Evolutionary conservation across 2,888 invertebrate genomes (phyloP).

Genomic region (Oeneis ivallda): DNA sequence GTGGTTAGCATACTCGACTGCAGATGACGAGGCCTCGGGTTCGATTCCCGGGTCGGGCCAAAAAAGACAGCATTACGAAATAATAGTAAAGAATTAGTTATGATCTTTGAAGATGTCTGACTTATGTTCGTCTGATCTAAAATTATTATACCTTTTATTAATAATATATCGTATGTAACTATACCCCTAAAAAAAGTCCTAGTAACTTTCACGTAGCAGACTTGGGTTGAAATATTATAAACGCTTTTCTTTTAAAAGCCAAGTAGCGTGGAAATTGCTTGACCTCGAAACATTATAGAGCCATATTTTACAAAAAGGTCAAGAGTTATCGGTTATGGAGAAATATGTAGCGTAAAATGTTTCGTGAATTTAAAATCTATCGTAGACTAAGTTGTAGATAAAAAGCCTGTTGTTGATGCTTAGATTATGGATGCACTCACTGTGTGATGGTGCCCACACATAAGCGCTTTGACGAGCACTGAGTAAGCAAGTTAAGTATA

Average conservation of each 20-base stretch:
- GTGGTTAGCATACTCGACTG: no score
- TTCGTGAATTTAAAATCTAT: background rate
- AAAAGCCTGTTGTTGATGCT: background rate
- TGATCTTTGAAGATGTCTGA: no score
- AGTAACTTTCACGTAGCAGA: slow-evolving; percentile 6
- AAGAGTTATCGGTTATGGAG: slow-evolving; percentile 16
- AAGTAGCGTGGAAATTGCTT: slow-evolving; percentile 16
- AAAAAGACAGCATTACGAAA: no score
- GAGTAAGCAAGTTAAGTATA: no score
- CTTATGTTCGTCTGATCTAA: no score
- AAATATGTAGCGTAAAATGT: background rate
- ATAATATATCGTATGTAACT: no score
- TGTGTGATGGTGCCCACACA: background rate
- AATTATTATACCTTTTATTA: no score
- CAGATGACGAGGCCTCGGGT: no score
- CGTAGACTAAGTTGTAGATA: background rate
- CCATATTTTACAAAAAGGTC: slow-evolving; percentile 15
- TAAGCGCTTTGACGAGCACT: background rate
- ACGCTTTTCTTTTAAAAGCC: slow-evolving; percentile 13
- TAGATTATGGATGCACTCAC: background rate
- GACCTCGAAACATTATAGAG: slow-evolving; percentile 15
- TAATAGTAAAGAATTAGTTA: no score
- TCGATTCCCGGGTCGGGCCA: no score
- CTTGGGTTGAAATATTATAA: slow-evolving; percentile 8
- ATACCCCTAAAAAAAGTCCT: background rate